Evolutionary conservation across 2,797 vertebrate genomes (phyloP), one percentile per base, ranked within the genome.

Genomic region (Sternotherus odoratus): DNA sequence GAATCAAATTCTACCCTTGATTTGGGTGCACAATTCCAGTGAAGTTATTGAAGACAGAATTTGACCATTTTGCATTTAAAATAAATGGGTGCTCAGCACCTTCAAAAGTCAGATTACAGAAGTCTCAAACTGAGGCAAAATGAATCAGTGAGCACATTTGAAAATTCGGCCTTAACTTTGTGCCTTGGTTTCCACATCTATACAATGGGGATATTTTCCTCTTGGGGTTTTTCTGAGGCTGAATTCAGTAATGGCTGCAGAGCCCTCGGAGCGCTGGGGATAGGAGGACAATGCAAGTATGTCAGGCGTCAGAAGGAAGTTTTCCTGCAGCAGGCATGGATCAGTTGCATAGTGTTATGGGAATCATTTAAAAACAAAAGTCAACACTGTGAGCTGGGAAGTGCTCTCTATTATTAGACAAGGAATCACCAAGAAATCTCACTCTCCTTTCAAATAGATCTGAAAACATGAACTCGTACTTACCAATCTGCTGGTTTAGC

Each of bases 61-160:
- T 51, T 86, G 19, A 43, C 43, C 8, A 23, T 51, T 63, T 13
- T 50, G 13, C 9, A 43, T 39, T 3, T 24, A 63, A 92, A 69
- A 79, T 53, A 43, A 3, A 4, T 69, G 79, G 69, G 26, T 77
- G 48, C 36, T 7, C 15, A 8, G 21, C 48, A 57, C 1, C 66
- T 77, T 84, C 39, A 16, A 46, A 78, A 84, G 19, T 72, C 13
- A 54, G 46, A 36, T 12, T 4, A 17, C 16, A 43, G 53, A 23
- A 0, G 0, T 13, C n/a, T 80, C 26, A 1, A 51, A 30, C 3
- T n/a, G 10, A 63, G 24, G 39, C 0, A 1, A 2, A 1, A 16
- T 46, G 17, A 79, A 57, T 30, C 53, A 6, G 30, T 6, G 43
- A 26, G 33, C 26, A 12, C 56, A 6, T 36, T 19, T 63, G n/a